phyloP scores from a whole-genome alignment of 2,888 invertebrate species.

The Nipponacmea schrenckii region DNA sequence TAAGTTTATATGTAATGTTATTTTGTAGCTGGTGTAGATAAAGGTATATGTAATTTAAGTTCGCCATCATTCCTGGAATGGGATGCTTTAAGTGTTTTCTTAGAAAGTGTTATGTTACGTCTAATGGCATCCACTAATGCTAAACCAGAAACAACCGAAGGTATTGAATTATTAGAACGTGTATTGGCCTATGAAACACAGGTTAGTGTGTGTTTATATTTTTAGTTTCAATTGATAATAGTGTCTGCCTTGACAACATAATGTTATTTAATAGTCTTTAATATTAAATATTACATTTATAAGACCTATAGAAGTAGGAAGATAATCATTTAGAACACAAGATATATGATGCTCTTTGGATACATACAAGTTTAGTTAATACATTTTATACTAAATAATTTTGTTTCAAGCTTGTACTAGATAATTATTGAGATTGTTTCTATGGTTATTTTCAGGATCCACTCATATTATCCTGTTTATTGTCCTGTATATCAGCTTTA shows the following conservation, averaged over 20 bases:
- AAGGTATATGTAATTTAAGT: slow-evolving; percentile 68
- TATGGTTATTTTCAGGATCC: slow-evolving; percentile 73
- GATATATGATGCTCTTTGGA: no score
- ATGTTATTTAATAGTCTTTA: no score
- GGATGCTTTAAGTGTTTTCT: slow-evolving; percentile 66
- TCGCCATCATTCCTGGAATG: slow-evolving; percentile 74
- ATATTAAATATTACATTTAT: no score
- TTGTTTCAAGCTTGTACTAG: no score
- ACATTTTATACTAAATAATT: no score
- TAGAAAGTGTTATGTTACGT: slow-evolving; percentile 86
- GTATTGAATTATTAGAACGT: slow-evolving; percentile 81
- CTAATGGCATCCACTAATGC: slow-evolving; percentile 74
- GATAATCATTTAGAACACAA: slow-evolving; percentile 7
- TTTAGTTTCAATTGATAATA: neutral
- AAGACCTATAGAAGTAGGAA: no score
- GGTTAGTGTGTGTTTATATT: slow-evolving; percentile 41
- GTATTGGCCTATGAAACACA: slow-evolving; percentile 81
- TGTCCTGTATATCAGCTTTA: slow-evolving; percentile 92
- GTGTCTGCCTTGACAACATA: neutral
- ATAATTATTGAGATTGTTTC: no score
- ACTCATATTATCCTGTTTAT: slow-evolving; percentile 81
- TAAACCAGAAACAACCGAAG: slow-evolving; percentile 78
- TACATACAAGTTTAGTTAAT: no score
- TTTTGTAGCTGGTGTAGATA: slow-evolving; percentile 63
- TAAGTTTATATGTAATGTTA: no score